Conservation (phyloP, 2,113 vertebrate species). For the Muscicapa adusta region DNA sequence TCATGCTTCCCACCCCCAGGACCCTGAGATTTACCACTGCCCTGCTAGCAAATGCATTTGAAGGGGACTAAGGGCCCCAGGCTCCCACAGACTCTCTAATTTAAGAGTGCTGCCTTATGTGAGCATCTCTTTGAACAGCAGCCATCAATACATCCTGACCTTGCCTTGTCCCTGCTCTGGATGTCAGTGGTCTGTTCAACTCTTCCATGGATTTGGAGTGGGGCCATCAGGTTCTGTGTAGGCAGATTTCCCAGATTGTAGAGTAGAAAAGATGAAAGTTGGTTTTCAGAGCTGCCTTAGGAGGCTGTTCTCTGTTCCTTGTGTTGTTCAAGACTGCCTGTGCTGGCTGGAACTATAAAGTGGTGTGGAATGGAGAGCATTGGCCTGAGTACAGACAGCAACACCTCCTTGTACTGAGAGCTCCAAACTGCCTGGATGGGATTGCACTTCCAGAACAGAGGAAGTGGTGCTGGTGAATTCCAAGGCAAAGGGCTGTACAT, state of each 20-base stretch:
- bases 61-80: not conserved
- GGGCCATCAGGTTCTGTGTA: not conserved
- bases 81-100: not conserved
- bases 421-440: not conserved
- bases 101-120: not conserved
- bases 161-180: not conserved
- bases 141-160: not conserved
- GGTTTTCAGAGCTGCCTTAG: not conserved
- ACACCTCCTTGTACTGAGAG: not conserved
- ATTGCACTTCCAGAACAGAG: not conserved
- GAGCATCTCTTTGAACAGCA: not conserved
- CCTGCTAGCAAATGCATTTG: not conserved
- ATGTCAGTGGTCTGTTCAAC: not conserved
- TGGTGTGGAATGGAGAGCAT: not conserved
- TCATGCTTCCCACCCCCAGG: accelerated
- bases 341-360: not conserved
- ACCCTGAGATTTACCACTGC: not conserved
- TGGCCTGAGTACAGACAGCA: not conserved
- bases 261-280: not conserved
- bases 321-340: not conserved
- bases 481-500: not conserved
- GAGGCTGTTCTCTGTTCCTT: not conserved
- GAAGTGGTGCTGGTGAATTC: not conserved
- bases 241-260: not conserved
- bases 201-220: not conserved